Percentiles rank a stretch among this genome's conserved stretches.
These are phyloP conservation scores for Philaenus spumarius DNA, from an alignment of 1,140 invertebrate species.

Conservation along the genomic window DNA sequence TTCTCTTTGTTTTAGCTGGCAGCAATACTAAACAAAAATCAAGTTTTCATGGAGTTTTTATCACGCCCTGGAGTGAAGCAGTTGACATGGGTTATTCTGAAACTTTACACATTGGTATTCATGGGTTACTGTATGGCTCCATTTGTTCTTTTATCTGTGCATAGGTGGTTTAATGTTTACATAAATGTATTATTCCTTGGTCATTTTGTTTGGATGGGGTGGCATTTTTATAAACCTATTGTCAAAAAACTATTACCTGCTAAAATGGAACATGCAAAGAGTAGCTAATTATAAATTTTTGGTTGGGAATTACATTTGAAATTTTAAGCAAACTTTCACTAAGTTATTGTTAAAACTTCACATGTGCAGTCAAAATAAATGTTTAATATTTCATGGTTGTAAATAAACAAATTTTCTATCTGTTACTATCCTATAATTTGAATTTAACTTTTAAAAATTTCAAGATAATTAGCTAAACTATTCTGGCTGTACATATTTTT, in stretches of 20 bases:
- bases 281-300: too few relatives aligned
- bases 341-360: too few relatives aligned
- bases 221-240: conserved; percentile 46
- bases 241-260: conserved; percentile 37
- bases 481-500: too few relatives aligned
- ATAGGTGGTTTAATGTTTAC: conserved; percentile 55
- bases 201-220: conserved; percentile 52
- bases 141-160: conserved; percentile 66
- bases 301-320: too few relatives aligned
- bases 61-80: conserved; percentile 32
- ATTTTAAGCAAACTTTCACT: too few relatives aligned
- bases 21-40: conserved; percentile 45
- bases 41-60: conserved; percentile 38
- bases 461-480: too few relatives aligned
- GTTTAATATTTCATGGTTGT: too few relatives aligned
- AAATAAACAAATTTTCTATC: too few relatives aligned
- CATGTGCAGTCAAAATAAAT: too few relatives aligned
- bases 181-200: conserved; percentile 55
- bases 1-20: conserved; percentile 43
- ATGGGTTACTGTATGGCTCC: conserved; percentile 80
- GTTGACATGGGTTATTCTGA: conserved; percentile 50
- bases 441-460: too few relatives aligned
- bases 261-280: background rate
- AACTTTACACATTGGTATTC: conserved; percentile 68
- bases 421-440: too few relatives aligned